Conservation (phyloP, 2,113 vertebrate species). For the Anthoscopus minutus region DNA sequence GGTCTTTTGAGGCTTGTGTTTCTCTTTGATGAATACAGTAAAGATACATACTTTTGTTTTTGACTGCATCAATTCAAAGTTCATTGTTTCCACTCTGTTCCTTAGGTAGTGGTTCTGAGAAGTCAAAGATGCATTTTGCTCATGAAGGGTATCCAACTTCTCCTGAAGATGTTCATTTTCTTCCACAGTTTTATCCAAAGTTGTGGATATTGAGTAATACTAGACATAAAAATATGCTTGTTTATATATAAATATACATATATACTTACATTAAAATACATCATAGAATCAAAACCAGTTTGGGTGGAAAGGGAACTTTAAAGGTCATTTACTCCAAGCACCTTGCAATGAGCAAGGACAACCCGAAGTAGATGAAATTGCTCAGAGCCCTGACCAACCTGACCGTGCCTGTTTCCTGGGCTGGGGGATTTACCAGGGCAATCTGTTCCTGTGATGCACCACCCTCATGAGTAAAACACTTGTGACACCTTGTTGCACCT, state of each 20-base stretch:
- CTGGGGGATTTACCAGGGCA: background rate
- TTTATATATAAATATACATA: background rate
- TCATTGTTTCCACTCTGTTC: slow-evolving; percentile 74
- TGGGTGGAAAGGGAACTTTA: background rate
- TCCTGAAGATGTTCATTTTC: slow-evolving; percentile 71
- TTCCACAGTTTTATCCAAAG: slow-evolving; percentile 34
- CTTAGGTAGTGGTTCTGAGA: slow-evolving; percentile 79
- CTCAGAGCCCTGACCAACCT: too few relatives aligned
- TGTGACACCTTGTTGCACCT: background rate
- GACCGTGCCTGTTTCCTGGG: background rate
- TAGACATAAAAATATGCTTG: slow-evolving; percentile 15
- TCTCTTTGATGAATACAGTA: background rate
- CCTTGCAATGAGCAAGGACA: background rate
- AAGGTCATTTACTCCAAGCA: background rate
- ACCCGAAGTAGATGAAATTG: background rate
- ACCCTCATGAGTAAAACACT: background rate
- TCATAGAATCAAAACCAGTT: background rate
- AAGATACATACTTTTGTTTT: slow-evolving; percentile 74
- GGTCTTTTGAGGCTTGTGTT: background rate
- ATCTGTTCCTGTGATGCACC: background rate
- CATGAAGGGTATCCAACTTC: slow-evolving; percentile 70
- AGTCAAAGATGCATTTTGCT: slow-evolving; percentile 81
- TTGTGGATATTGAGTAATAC: background rate
- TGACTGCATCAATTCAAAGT: slow-evolving; percentile 74
- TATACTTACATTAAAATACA: background rate